phyloP scores from a whole-genome alignment of 1,140 invertebrate species.

The Spodoptera frugiperda region DNA sequence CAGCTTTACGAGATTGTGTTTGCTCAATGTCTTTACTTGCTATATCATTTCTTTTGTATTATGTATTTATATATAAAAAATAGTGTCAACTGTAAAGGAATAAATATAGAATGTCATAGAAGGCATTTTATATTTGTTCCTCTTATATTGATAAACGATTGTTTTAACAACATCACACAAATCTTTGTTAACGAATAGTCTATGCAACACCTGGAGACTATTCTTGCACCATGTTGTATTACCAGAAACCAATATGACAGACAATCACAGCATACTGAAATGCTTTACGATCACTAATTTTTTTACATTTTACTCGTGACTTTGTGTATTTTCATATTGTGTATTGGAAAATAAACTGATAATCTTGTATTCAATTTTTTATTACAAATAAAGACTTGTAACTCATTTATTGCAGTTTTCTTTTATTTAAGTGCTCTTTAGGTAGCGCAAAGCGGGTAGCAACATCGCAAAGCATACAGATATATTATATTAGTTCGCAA shows the following conservation, averaged over 20 bases:
- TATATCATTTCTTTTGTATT: conserved; percentile 3
- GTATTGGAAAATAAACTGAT: conserved; percentile 46
- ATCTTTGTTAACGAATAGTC: background rate
- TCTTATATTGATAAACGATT: background rate
- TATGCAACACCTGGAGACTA: background rate
- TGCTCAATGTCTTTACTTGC: conserved; percentile 31
- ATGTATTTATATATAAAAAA: background rate
- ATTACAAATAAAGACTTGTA: conserved; percentile 45
- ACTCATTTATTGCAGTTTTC: conserved; percentile 3
- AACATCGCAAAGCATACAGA: too few relatives aligned
- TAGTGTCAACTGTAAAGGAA: background rate
- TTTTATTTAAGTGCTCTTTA: background rate
- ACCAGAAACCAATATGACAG: background rate
- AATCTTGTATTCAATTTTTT: conserved; percentile 45
- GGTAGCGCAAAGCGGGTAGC: background rate
- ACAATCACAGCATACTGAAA: background rate
- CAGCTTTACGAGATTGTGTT: conserved; percentile 38
- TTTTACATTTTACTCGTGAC: conserved; percentile 43
- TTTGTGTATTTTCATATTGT: conserved; percentile 54
- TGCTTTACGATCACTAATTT: conserved; percentile 22
- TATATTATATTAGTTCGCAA: too few relatives aligned
- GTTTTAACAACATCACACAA: background rate
- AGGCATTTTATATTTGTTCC: background rate
- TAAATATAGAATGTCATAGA: background rate
- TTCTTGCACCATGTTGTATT: background rate